Conservation (phyloP, 2,113 vertebrate genomes). For the Ranitomeya imitator region DNA sequence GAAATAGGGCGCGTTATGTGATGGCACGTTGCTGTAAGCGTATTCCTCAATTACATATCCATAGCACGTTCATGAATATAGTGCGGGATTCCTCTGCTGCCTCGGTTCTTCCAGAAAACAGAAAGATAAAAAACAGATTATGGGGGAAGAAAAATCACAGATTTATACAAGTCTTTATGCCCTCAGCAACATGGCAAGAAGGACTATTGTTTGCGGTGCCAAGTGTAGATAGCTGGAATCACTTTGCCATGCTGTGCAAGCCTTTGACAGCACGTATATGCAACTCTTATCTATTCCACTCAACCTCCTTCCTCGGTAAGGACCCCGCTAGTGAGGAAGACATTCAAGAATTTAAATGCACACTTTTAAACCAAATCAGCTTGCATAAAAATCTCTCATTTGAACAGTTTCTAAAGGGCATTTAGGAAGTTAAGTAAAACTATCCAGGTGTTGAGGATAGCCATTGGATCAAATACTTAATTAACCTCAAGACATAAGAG, state of each 20-base stretch:
- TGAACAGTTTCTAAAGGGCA: constrained; percentile 8
- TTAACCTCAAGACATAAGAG: no score
- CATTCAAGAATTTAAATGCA: constrained; percentile 37
- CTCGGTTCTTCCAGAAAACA: constrained; percentile 6
- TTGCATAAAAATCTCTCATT: constrained; percentile 32
- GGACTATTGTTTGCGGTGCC: constrained; percentile 25
- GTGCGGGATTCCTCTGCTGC: constrained; percentile 8
- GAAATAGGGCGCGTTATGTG: neutral
- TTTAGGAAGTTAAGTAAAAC: neutral
- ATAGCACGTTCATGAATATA: constrained; percentile 12
- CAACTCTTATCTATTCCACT: constrained; percentile 40
- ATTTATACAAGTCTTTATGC: constrained; percentile 32
- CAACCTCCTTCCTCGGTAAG: constrained; percentile 45
- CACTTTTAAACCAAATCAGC: constrained; percentile 37
- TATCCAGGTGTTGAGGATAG: no score
- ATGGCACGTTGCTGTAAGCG: neutral
- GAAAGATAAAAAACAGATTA: constrained; percentile 38
- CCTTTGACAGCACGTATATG: constrained; percentile 35
- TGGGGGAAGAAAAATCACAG: constrained; percentile 33
- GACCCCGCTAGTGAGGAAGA: constrained; percentile 39
- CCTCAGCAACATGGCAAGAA: constrained; percentile 29
- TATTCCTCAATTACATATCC: constrained; percentile 22
- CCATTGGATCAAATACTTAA: no score
- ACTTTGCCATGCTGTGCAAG: constrained; percentile 44
- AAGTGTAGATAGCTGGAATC: constrained; percentile 21